Evolutionary conservation across 1,140 invertebrate genomes (phyloP).

Genomic region (Calliphora vicina): DNA sequence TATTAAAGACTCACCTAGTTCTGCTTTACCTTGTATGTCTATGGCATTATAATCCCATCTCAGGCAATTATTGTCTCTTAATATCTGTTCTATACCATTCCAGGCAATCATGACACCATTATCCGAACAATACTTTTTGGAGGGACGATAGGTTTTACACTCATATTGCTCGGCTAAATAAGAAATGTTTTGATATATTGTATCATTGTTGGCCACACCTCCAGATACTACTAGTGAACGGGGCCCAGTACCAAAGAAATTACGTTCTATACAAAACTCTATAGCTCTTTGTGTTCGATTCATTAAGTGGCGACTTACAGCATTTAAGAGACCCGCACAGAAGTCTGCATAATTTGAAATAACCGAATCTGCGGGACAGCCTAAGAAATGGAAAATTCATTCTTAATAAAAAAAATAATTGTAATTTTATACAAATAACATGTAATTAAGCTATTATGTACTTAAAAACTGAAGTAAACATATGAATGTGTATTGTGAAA

Average conservation of each 20-base stretch:
- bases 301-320: constrained; percentile 80
- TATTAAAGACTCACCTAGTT: constrained; percentile 69
- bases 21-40: constrained; percentile 63
- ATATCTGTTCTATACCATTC: constrained; percentile 88
- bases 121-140: constrained; percentile 90
- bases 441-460: too few relatives aligned
- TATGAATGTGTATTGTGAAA: too few relatives aligned
- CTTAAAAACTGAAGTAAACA: too few relatives aligned
- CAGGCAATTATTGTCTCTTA: constrained; percentile 64
- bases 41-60: constrained; percentile 65
- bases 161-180: constrained; percentile 73
- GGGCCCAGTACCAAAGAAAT: not conserved
- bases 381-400: constrained; percentile 12
- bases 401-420: not conserved
- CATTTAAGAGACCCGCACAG: constrained; percentile 84
- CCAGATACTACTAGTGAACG: constrained; percentile 86
- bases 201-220: constrained; percentile 93
- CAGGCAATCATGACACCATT: constrained; percentile 99
- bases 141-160: constrained; percentile 78
- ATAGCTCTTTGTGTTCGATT: constrained; percentile 85
- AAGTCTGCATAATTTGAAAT: constrained; percentile 84
- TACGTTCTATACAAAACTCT: constrained; percentile 71
- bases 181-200: constrained; percentile 75
- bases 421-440: too few relatives aligned
- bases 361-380: constrained; percentile 69